These are phyloP conservation scores for Sphaerodactylus townsendi DNA, from an alignment of 2,113 vertebrate genomes.

Conservation along the genomic window DNA sequence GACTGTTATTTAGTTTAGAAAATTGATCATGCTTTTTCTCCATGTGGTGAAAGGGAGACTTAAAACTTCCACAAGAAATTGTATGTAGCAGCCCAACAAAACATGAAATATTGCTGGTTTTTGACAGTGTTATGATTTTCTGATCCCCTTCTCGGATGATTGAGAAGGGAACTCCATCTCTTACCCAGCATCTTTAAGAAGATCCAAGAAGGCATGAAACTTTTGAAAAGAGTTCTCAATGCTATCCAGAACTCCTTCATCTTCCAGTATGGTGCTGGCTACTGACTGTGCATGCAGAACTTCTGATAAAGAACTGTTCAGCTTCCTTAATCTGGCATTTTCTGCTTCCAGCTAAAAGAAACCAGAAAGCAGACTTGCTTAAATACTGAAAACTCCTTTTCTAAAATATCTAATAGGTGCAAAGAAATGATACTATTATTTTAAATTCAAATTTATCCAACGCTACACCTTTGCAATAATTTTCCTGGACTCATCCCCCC, in stretches of 20 bases:
- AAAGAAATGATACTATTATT: not conserved
- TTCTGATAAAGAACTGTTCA: slow-evolving; percentile 85
- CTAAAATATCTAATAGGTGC: not conserved
- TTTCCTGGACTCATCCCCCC: not conserved
- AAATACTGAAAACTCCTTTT: not conserved
- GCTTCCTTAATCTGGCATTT: slow-evolving; percentile 82
- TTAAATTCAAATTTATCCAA: not conserved
- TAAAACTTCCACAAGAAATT: too few relatives aligned
- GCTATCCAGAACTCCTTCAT: slow-evolving; percentile 89
- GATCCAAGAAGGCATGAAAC: slow-evolving; percentile 96
- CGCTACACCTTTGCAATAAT: not conserved
- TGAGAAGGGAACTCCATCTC: slow-evolving; percentile 36
- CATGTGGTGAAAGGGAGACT: too few relatives aligned
- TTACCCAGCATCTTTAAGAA: slow-evolving; percentile 95
- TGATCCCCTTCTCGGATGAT: not conserved
- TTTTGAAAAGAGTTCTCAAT: slow-evolving; percentile 93
- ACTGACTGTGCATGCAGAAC: slow-evolving; percentile 75
- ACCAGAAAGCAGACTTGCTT: slow-evolving; percentile 5
- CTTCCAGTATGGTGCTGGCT: slow-evolving; percentile 82
- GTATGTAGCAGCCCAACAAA: not conserved
- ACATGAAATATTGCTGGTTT: not conserved
- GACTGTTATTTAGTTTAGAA: too few relatives aligned
- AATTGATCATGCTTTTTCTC: too few relatives aligned
- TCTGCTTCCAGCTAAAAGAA: slow-evolving; percentile 83
- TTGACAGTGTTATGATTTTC: not conserved